A percentile compares a stretch with the other conserved stretches of the same genome.
Evolutionary conservation across 2,797 vertebrate genomes (phyloP).

Genomic region (Galago senegalensis): DNA sequence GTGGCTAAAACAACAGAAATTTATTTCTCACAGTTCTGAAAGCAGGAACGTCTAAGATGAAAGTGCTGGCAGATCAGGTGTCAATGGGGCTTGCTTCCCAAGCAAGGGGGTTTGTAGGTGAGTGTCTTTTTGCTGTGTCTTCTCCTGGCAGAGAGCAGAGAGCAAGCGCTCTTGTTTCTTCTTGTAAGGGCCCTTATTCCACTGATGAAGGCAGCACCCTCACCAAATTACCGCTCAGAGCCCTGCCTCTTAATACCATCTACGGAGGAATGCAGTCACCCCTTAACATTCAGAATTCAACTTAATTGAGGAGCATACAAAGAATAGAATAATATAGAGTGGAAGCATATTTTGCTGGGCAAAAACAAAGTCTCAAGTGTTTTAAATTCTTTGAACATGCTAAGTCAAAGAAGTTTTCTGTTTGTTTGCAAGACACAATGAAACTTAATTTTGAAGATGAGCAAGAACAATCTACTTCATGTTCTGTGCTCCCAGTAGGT

Average conservation of each 20-base stretch:
- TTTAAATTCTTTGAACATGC: not conserved
- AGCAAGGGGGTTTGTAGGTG: not conserved
- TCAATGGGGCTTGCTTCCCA: not conserved
- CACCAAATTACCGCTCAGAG: not conserved
- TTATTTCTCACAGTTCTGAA: not conserved
- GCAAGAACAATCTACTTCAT: not conserved
- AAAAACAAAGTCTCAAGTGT: not conserved
- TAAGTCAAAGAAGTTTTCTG: not conserved
- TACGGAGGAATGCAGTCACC: not conserved
- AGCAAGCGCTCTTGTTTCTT: not conserved
- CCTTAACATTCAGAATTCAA: not conserved
- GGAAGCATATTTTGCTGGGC: not conserved
- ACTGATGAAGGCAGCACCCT: not conserved
- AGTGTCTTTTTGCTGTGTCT: not conserved
- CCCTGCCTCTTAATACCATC: too few relatives aligned
- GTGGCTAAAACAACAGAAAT: not conserved
- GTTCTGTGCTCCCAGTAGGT: not conserved
- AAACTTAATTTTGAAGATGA: not conserved
- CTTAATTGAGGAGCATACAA: not conserved
- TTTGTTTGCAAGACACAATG: not conserved
- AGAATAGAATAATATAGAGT: not conserved
- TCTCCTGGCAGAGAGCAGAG: not conserved
- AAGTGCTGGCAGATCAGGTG: not conserved
- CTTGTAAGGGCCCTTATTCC: not conserved
- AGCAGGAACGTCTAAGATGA: not conserved